Percentiles rank a stretch among this genome's conserved stretches.
Conservation (phyloP, 37 sponge, comb jelly and placozoan species). For the Tethya wilhelma region DNA sequence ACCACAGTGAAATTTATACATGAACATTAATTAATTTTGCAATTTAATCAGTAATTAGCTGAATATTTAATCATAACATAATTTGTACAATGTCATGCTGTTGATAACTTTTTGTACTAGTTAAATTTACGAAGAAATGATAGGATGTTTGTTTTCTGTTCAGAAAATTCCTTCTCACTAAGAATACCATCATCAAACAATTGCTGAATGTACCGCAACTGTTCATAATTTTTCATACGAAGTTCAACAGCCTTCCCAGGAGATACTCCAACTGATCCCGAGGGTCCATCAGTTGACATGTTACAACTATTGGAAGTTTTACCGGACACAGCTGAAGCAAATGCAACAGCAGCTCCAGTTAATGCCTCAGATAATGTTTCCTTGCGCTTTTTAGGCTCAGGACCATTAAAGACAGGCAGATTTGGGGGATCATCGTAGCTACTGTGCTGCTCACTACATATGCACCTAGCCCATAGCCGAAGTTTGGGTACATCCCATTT, state of each 20-base stretch:
- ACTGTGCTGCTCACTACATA: slow-evolving; percentile 13
- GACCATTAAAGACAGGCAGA: slow-evolving; percentile 12
- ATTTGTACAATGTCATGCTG: no score
- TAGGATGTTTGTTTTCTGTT: slow-evolving; percentile 35
- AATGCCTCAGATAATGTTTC: slow-evolving; percentile 22
- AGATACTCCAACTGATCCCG: slow-evolving; percentile 12
- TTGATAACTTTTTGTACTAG: not conserved
- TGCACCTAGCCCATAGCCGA: slow-evolving; percentile 37
- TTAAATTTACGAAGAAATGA: not conserved
- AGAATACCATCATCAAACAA: slow-evolving; percentile 49
- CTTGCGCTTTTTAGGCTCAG: not conserved
- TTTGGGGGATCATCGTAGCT: slow-evolving; percentile 25
- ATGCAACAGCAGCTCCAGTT: slow-evolving; percentile 20
- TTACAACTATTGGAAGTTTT: not conserved
- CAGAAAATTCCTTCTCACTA: slow-evolving; percentile 13
- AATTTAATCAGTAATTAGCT: not conserved
- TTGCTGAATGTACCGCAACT: slow-evolving; percentile 38
- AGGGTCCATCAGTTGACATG: not conserved
- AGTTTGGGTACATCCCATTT: slow-evolving; percentile 20
- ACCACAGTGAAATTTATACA: no score
- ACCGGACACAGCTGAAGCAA: not conserved
- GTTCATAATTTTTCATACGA: slow-evolving; percentile 44
- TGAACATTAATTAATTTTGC: no score
- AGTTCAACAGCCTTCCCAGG: slow-evolving; percentile 34
- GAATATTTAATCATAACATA: not conserved